phyloP scores from a whole-genome alignment of 2,888 invertebrate species.

The Xestobium rufovillosum region DNA sequence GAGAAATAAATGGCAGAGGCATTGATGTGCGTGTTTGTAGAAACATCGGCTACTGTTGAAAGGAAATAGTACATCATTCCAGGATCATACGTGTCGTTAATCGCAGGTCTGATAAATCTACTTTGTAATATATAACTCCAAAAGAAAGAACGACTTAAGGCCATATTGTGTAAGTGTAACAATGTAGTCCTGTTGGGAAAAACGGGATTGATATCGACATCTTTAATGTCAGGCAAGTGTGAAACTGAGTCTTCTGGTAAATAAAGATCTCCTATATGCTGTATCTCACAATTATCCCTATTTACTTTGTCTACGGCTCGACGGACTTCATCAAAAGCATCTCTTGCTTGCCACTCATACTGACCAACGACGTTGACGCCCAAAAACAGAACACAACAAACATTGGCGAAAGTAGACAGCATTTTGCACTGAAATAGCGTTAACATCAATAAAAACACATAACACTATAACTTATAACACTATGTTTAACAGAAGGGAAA shows the following conservation, averaged over 20 bases:
- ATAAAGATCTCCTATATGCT: conserved; percentile 75
- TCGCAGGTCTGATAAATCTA: conserved; percentile 79
- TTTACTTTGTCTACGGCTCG: conserved; percentile 76
- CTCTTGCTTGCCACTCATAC: conserved; percentile 87
- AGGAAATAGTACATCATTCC: conserved; percentile 98
- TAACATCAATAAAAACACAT: no score
- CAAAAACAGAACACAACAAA: conserved; percentile 26
- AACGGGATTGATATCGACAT: conserved; percentile 88
- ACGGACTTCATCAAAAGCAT: conserved; percentile 84
- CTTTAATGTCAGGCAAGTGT: conserved; percentile 87
- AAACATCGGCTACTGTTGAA: conserved; percentile 90
- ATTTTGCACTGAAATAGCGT: no score
- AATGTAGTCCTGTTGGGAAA: conserved; percentile 91
- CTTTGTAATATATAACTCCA: conserved; percentile 92
- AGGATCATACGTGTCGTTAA: conserved; percentile 89
- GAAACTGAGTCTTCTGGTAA: conserved; percentile 80
- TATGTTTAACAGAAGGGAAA: no score
- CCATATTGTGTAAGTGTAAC: conserved; percentile 92
- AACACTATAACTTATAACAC: no score
- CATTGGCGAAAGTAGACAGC: no score
- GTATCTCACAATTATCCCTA: conserved; percentile 83
- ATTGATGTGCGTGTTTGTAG: conserved; percentile 85
- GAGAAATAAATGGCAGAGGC: conserved; percentile 91
- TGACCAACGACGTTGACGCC: conserved; percentile 66
- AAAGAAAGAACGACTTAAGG: conserved; percentile 90